A percentile compares a stretch with the other conserved stretches of the same genome.
These are phyloP conservation scores for Psammodynastes pulverulentus DNA, from an alignment of 2,113 vertebrate genomes.

Conservation along the genomic window DNA sequence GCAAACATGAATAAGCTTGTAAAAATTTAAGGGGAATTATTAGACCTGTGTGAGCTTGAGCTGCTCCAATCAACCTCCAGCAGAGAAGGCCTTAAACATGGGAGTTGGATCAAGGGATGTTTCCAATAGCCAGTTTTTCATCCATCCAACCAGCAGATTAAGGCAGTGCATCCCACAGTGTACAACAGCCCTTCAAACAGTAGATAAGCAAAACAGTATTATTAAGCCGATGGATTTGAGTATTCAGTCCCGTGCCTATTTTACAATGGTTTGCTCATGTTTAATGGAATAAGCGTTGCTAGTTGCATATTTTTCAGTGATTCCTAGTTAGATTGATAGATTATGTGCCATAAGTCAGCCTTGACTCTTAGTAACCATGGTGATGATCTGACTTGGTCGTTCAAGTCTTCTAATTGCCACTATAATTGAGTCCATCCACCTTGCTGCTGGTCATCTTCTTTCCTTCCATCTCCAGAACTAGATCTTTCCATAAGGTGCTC, in stretches of 20 bases:
- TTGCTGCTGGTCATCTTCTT: not conserved
- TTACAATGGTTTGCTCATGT: not conserved
- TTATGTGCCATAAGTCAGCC: not conserved
- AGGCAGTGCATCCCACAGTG: not conserved
- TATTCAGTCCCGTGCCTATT: not conserved
- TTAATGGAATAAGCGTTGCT: not conserved
- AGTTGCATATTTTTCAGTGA: not conserved
- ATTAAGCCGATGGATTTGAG: not conserved
- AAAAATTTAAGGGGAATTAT: constrained; percentile 45
- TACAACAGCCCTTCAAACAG: not conserved
- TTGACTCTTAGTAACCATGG: not conserved
- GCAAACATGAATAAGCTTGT: constrained; percentile 57
- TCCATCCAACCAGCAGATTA: not conserved
- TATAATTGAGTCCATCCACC: not conserved
- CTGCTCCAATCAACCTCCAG: constrained; percentile 18
- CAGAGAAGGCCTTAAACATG: constrained; percentile 1
- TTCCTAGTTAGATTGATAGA: not conserved
- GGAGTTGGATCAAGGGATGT: not conserved
- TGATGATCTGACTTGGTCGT: not conserved
- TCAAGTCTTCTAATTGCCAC: not conserved
- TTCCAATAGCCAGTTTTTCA: not conserved
- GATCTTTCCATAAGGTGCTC: not conserved
- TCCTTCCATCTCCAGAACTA: not conserved
- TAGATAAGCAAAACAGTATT: not conserved
- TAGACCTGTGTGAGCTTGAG: constrained; percentile 57